phyloP scores from a whole-genome alignment of 2,113 vertebrate genomes.

The Trinectes maculatus region DNA sequence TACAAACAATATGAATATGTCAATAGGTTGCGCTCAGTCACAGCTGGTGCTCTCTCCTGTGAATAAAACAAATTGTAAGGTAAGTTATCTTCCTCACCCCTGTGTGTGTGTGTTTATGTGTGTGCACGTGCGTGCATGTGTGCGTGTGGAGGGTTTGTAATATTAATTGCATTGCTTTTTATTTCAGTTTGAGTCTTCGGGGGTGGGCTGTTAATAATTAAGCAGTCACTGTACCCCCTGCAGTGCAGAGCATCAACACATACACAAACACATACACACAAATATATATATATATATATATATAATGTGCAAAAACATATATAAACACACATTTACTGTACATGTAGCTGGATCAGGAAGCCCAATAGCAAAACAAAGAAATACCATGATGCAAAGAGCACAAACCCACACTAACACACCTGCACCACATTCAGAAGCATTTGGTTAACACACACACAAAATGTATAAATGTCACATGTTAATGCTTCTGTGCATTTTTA shows the following conservation, averaged over 20 bases:
- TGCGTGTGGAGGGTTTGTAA: conserved; percentile 42
- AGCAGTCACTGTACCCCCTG: conserved; percentile 46
- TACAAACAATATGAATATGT: conserved; percentile 46
- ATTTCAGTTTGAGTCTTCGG: conserved; percentile 58
- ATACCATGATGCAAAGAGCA: background rate
- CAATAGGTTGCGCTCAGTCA: conserved; percentile 58
- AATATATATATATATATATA: conserved; percentile 12
- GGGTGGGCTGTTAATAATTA: conserved; percentile 74
- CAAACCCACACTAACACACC: background rate
- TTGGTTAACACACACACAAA: background rate
- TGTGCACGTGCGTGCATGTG: conserved; percentile 9
- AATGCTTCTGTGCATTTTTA: conserved; percentile 72
- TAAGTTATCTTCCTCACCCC: conserved; percentile 3
- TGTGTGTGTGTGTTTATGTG: conserved; percentile 42
- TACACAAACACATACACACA: conserved; percentile 20
- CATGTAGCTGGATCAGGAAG: conserved; percentile 7
- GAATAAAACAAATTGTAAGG: conserved; percentile 67
- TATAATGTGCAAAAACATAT: background rate
- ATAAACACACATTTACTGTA: conserved; percentile 9
- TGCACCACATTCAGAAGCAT: background rate
- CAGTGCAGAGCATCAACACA: conserved; percentile 39
- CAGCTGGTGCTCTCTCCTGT: conserved; percentile 57
- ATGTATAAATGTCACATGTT: conserved; percentile 66
- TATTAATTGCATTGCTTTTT: conserved; percentile 73
- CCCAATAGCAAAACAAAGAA: conserved; percentile 4